These are phyloP conservation scores for Phaetusa simplex DNA, from an alignment of 2,113 vertebrate genomes.

Conservation along the genomic window DNA sequence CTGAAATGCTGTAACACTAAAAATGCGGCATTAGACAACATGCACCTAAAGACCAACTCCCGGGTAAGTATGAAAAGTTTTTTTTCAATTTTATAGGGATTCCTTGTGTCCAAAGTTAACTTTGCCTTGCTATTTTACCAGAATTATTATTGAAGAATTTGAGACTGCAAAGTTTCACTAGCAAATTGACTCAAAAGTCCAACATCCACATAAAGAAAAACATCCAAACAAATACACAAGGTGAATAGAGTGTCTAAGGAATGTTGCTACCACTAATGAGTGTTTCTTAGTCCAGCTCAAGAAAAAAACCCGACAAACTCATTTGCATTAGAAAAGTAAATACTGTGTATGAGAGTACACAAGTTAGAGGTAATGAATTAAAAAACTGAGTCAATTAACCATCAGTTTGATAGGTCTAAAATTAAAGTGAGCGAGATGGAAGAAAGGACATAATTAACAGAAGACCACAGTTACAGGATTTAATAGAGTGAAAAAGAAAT, in stretches of 20 bases:
- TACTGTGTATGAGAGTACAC: not conserved
- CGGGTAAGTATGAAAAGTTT: not conserved
- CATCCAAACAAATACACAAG: not conserved
- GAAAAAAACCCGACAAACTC: not conserved
- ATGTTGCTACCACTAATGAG: not conserved
- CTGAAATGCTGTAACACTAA: not conserved
- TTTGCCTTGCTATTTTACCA: not conserved
- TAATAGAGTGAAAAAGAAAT: conserved; percentile 12
- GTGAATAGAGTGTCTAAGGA: not conserved
- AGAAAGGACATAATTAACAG: conserved; percentile 1
- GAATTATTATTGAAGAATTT: not conserved
- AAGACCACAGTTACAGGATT: not conserved
- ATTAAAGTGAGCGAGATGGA: not conserved
- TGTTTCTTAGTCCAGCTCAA: not conserved
- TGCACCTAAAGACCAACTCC: not conserved
- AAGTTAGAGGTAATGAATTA: not conserved
- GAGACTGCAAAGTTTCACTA: not conserved
- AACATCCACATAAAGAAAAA: not conserved
- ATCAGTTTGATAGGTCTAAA: not conserved
- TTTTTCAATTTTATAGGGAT: not conserved
- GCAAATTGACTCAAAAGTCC: not conserved
- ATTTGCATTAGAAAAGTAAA: not conserved
- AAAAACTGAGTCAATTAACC: not conserved
- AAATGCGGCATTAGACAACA: not conserved
- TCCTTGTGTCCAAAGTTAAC: not conserved